Conservation (phyloP, 2,888 invertebrate genomes). For the Diaperis boleti region DNA sequence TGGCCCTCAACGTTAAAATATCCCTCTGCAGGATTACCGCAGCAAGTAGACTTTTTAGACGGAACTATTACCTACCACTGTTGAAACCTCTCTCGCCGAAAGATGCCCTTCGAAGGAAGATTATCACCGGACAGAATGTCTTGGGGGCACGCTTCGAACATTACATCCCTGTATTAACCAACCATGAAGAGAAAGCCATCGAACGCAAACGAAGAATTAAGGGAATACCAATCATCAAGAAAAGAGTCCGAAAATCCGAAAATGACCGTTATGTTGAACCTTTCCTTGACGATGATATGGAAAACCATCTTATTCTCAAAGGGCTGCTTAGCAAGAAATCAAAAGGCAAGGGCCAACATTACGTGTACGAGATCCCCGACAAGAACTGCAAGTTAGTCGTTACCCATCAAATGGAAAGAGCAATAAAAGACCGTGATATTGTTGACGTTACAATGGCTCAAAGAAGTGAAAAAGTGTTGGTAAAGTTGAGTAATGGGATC, state of each 20-base stretch:
- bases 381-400: constrained; percentile 79
- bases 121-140: constrained; percentile 81
- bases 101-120: constrained; percentile 83
- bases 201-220: constrained; percentile 60
- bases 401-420: constrained; percentile 78
- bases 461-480: constrained; percentile 78
- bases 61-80: constrained; percentile 85
- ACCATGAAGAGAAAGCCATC: constrained; percentile 58
- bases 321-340: constrained; percentile 70
- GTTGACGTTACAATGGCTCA: constrained; percentile 81
- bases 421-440: constrained; percentile 81
- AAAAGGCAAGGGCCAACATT: constrained; percentile 69
- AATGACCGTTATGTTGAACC: constrained; percentile 60
- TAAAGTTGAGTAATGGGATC: constrained; percentile 77
- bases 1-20: constrained; percentile 64
- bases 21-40: constrained; percentile 84
- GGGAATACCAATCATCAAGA: constrained; percentile 62
- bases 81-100: constrained; percentile 84
- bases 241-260: constrained; percentile 57
- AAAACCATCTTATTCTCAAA: constrained; percentile 56
- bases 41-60: constrained; percentile 81
- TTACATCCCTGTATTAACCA: constrained; percentile 81
- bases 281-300: constrained; percentile 62
- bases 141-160: constrained; percentile 71
- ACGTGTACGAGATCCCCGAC: constrained; percentile 80